Evolutionary conservation across 2,113 vertebrate genomes (phyloP).

Genomic region (Spheniscus mendiculus): DNA sequence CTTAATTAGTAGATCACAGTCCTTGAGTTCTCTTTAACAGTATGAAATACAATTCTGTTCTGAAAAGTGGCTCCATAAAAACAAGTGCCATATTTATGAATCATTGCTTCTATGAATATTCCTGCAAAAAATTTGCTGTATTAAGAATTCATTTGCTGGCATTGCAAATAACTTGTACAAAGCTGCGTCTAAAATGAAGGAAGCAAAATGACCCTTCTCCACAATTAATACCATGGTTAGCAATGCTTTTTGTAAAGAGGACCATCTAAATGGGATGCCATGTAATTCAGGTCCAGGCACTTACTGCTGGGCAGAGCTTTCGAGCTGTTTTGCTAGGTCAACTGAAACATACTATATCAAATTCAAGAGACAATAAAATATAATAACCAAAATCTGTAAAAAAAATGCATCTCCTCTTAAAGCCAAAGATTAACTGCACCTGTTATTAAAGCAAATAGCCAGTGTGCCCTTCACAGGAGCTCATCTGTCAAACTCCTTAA

Average conservation of each 20-base stretch:
- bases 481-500: slow-evolving; percentile 7
- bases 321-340: not conserved
- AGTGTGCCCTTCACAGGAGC: not conserved
- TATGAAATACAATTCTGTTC: not conserved
- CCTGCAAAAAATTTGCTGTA: not conserved
- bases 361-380: not conserved
- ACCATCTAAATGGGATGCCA: not conserved
- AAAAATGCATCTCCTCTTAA: not conserved
- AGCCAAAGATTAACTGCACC: not conserved
- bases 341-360: not conserved
- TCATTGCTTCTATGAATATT: not conserved
- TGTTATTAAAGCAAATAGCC: slow-evolving; percentile 11
- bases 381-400: not conserved
- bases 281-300: not conserved
- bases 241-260: not conserved
- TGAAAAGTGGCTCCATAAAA: not conserved
- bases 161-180: not conserved
- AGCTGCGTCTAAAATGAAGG: not conserved
- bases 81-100: not conserved
- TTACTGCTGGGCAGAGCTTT: not conserved
- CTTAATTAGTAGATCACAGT: not conserved
- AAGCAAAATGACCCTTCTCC: not conserved
- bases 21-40: not conserved
- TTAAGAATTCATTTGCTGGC: not conserved
- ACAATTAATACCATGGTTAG: not conserved